These are phyloP conservation scores for Nycticebus coucang DNA, from an alignment of 2,113 vertebrate species.

Conservation along the genomic window DNA sequence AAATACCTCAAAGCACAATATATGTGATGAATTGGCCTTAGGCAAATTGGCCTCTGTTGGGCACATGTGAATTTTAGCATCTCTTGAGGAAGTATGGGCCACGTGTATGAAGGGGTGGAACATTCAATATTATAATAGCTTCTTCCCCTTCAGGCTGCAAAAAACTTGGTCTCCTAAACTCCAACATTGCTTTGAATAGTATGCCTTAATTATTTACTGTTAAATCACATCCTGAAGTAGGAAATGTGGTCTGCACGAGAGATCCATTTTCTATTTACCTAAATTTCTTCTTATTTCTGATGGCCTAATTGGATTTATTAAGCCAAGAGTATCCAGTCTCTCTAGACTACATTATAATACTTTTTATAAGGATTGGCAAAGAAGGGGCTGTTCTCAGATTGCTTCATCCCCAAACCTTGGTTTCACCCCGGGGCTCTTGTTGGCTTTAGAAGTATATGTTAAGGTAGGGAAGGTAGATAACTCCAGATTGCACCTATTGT, in stretches of 20 bases:
- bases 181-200: background rate
- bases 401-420: background rate
- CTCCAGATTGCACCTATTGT: too few relatives aligned
- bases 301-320: background rate
- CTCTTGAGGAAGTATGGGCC: background rate
- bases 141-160: background rate
- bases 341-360: background rate
- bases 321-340: background rate
- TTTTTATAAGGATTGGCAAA: background rate
- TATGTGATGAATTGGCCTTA: slow-evolving; percentile 28
- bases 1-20: background rate
- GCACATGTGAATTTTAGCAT: background rate
- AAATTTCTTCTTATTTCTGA: slow-evolving; percentile 38
- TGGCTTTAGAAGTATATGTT: background rate
- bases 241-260: background rate
- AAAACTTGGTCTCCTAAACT: background rate
- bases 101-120: background rate
- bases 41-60: background rate
- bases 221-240: background rate
- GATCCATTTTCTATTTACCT: slow-evolving; percentile 12
- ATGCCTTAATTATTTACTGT: slow-evolving; percentile 22
- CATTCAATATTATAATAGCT: background rate
- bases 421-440: background rate
- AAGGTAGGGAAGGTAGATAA: background rate
- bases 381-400: background rate